Conservation (phyloP, 2,888 invertebrate species). For the Aphodius granarius region DNA sequence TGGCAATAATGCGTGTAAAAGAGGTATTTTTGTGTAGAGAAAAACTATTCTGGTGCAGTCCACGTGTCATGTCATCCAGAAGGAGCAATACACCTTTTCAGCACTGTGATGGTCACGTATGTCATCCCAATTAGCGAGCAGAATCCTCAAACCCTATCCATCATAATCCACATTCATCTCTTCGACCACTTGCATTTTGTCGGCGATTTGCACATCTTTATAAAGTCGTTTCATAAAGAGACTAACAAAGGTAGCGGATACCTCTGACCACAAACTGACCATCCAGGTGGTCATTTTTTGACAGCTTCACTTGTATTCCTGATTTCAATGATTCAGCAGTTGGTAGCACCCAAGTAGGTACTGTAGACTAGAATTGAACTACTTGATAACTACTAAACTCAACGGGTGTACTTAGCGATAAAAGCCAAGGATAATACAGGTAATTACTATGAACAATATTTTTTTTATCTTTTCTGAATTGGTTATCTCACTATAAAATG, state of each 20-base stretch:
- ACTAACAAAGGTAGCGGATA: background rate
- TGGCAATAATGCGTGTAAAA: background rate
- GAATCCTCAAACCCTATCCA: background rate
- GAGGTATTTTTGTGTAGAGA: background rate
- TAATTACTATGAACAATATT: no score
- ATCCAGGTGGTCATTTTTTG: background rate
- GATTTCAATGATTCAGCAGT: background rate
- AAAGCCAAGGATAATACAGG: no score
- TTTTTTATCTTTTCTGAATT: no score
- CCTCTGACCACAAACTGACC: background rate
- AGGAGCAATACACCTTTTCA: slow-evolving; percentile 1
- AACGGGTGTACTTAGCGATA: no score
- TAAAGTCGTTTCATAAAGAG: background rate
- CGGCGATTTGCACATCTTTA: background rate
- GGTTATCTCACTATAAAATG: no score
- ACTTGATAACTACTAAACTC: no score
- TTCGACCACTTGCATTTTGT: background rate
- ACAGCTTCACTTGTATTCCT: background rate
- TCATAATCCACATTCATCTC: background rate
- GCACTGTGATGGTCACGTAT: background rate
- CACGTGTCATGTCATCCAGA: background rate
- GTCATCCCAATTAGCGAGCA: slow-evolving; percentile 4
- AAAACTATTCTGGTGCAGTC: slow-evolving; percentile 7
- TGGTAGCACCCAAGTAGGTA: background rate
- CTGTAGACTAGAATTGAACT: no score